Conservation (phyloP, 2,888 invertebrate genomes). For the Julus scandinavius region DNA sequence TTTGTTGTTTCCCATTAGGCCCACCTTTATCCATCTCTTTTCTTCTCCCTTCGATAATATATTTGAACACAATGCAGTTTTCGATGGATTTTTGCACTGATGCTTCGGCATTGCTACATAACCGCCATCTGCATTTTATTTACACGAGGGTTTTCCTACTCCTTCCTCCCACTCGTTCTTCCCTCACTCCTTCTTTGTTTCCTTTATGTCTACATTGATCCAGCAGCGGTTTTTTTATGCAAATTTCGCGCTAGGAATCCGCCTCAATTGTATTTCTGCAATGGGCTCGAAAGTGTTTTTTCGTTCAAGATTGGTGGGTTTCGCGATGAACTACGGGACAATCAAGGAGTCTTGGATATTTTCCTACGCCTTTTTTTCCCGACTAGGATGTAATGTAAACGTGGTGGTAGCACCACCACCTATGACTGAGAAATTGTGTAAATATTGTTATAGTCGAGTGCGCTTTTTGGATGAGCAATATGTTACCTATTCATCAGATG, state of each 20-base stretch:
- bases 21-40: background rate
- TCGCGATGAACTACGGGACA: background rate
- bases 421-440: background rate
- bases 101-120: background rate
- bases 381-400: background rate
- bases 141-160: background rate
- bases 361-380: background rate
- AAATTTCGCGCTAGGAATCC: background rate
- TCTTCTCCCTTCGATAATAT: background rate
- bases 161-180: background rate
- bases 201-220: slow-evolving; percentile 39
- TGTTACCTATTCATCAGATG: background rate
- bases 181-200: slow-evolving; percentile 27
- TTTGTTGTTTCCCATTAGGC: slow-evolving; percentile 2
- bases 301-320: background rate
- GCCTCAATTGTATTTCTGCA: slow-evolving; percentile 27
- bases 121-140: slow-evolving; percentile 35
- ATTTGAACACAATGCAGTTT: slow-evolving; percentile 30
- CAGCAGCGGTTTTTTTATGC: slow-evolving; percentile 32
- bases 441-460: slow-evolving; percentile 14
- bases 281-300: slow-evolving; percentile 37
- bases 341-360: background rate
- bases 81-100: background rate
- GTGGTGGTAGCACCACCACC: background rate
- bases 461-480: background rate